phyloP scores from a whole-genome alignment of 64 coral and sea anemone genomes.

The Trachythela sp. region DNA sequence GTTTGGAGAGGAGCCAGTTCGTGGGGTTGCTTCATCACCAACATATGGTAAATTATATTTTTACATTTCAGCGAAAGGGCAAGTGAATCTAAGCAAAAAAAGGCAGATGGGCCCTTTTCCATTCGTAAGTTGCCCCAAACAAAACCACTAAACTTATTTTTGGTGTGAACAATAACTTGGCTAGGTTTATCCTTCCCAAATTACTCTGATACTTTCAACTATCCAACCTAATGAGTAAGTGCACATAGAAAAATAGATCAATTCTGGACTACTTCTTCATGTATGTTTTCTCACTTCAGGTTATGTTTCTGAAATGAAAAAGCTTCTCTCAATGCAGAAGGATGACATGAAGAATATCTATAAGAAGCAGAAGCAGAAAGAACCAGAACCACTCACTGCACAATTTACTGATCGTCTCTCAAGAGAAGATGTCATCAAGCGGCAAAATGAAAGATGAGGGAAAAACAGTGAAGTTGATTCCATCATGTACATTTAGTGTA shows the following conservation, averaged over 20 bases:
- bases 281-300: not conserved
- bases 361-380: not conserved
- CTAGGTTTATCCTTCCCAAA: not conserved
- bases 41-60: slow-evolving; percentile 1
- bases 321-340: not conserved
- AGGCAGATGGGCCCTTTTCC: not conserved
- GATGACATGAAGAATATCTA: not conserved
- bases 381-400: too few species aligned
- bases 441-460: not conserved
- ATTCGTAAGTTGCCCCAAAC: too few species aligned
- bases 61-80: not conserved
- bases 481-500: too few species aligned
- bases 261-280: too few species aligned
- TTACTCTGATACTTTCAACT: too few species aligned
- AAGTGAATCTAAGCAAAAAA: not conserved
- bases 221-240: too few species aligned
- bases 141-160: too few species aligned
- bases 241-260: too few species aligned
- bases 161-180: not conserved
- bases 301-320: not conserved
- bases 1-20: not conserved
- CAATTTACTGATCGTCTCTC: slow-evolving; percentile 3
- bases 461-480: not conserved
- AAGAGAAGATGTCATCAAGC: not conserved
- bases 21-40: not conserved